phyloP scores from a whole-genome alignment of 2,113 vertebrate species.

The Varanus komodoensis region DNA sequence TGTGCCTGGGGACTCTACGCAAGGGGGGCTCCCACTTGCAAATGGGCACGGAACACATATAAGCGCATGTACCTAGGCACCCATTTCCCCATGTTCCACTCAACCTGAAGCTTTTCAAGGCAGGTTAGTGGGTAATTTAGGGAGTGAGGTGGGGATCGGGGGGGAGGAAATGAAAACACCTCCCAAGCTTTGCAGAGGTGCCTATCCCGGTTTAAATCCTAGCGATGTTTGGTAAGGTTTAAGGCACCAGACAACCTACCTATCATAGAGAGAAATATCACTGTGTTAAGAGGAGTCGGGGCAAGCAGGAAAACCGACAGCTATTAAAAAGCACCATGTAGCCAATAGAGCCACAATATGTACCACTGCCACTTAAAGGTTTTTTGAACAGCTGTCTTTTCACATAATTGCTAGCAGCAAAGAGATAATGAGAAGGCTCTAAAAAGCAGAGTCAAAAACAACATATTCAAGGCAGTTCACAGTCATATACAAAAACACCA shows the following conservation, averaged over 20 bases:
- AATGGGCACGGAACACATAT: background rate
- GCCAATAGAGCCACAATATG: constrained; percentile 52
- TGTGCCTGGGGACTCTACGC: background rate
- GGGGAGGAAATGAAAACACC: too few species aligned
- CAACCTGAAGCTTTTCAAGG: background rate
- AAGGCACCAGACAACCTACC: constrained; percentile 1
- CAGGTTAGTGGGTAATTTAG: too few species aligned
- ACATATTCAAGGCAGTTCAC: constrained; percentile 66
- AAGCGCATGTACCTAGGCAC: background rate
- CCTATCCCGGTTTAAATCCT: too few species aligned
- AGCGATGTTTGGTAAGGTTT: too few species aligned
- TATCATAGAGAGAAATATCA: constrained; percentile 31
- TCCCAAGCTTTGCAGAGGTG: too few species aligned
- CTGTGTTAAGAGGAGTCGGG: constrained; percentile 23
- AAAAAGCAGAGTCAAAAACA: constrained; percentile 57
- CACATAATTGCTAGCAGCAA: constrained; percentile 40
- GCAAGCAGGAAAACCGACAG: constrained; percentile 45
- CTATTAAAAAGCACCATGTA: constrained; percentile 55
- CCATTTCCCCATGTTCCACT: background rate
- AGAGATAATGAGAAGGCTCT: constrained; percentile 55
- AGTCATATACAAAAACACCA: constrained; percentile 48
- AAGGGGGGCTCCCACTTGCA: background rate
- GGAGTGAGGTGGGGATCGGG: too few species aligned
- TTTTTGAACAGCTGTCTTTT: constrained; percentile 38
- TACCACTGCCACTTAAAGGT: constrained; percentile 49